Evolutionary conservation across 2,888 invertebrate genomes (phyloP), one percentile per base, ranked within the genome.

Genomic region (Polyploca ridens): DNA sequence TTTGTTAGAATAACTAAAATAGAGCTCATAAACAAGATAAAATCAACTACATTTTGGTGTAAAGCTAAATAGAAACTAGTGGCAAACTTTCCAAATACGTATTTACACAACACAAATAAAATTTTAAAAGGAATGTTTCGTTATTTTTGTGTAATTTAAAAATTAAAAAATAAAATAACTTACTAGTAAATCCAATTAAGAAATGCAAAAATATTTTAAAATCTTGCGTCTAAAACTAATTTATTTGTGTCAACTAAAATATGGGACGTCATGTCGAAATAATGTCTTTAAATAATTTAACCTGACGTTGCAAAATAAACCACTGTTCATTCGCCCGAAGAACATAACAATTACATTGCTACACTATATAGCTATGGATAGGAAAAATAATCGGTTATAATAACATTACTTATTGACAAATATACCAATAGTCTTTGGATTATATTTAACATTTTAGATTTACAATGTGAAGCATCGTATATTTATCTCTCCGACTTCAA

Each of bases 11-110:
- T 74, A 73, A 71, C 78, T 74, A 77, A 76, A 77, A 81, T 82
- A 85, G 85, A 86, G 84, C 84, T 87, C 85, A 77, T 77, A 60
- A 60, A 68, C 63, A 68, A 64, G 71, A 71, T 78, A 84, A 84
- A 82, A 83, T 80, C 74, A 81, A 82, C 90, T 89, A 90, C 79
- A 89, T 90, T 93, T 93, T 93, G 93, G 93, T 92, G 90, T 92
- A 92, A 90, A 91, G 93, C 93, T 93, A 93, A 85, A 74, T 78
- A 84, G 82, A 80, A 86, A 76, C 91, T 93, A 93, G 88, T 93
- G 93, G 93, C 92, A 93, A 87, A 82, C 73, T 71, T 77, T 75
- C 73, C 72, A 69, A 73, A 66, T 73, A 57, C 74, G 74, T 80
- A 69, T 81, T 74, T 80, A 82, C 75, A 82, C 69, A 81, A 73